A percentile compares a stretch with the other conserved stretches of the same genome.
Evolutionary conservation across 2,888 invertebrate genomes (phyloP).

Genomic region (Gymnosoma rotundatum): DNA sequence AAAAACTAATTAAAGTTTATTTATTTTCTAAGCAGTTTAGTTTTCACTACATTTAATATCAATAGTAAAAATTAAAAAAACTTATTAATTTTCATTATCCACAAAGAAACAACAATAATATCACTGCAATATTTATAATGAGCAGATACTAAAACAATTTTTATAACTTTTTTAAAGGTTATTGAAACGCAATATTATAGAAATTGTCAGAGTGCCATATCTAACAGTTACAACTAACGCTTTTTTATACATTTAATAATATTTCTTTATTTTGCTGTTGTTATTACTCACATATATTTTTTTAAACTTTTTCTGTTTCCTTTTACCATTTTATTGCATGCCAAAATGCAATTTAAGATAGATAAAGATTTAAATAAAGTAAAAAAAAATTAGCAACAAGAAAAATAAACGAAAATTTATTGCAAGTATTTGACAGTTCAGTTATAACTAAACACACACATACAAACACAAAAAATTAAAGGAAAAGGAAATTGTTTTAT

Average conservation of each 20-base stretch:
- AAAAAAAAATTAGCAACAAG: background rate
- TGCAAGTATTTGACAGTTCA: conserved; percentile 61
- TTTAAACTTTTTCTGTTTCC: conserved; percentile 6
- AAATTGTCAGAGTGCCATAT: conserved; percentile 57
- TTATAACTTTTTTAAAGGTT: conserved; percentile 11
- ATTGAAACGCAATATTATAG: conserved; percentile 45
- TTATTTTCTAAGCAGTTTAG: background rate
- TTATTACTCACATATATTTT: conserved; percentile 23
- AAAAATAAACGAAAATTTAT: conserved; percentile 3
- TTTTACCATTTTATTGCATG: conserved; percentile 75
- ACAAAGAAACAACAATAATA: conserved; percentile 11
- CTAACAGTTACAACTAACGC: conserved; percentile 58
- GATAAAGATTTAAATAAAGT: conserved; percentile 34
- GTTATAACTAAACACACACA: background rate
- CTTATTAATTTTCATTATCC: background rate
- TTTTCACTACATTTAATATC: background rate
- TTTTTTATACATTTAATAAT: background rate
- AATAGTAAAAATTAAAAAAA: conserved; percentile 3
- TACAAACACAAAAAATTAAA: background rate
- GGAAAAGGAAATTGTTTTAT: conserved; percentile 40
- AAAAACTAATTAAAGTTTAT: no score
- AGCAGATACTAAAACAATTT: conserved; percentile 69
- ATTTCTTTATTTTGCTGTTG: background rate
- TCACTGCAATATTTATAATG: conserved; percentile 68
- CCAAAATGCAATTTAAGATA: conserved; percentile 75